Conservation (phyloP, 2,888 invertebrate species). For the Microctonus hyperodae region DNA sequence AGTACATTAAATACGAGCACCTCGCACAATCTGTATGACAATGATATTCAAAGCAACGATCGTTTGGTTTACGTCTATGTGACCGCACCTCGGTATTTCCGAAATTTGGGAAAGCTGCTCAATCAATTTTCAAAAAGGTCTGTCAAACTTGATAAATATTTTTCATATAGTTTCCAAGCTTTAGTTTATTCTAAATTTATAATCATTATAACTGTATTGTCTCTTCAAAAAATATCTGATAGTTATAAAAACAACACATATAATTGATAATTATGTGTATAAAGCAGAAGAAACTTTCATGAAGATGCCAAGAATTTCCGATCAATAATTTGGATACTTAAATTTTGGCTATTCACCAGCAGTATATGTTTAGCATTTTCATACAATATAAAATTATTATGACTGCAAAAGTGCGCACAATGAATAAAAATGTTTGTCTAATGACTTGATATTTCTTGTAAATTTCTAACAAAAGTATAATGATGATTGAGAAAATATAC, state of each 20-base stretch:
- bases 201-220: no score
- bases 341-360: conserved; percentile 36
- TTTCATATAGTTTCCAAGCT: no score
- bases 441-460: no score
- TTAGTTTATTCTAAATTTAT: no score
- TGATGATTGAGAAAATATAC: no score
- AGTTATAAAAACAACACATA: no score
- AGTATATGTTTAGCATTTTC: conserved; percentile 26
- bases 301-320: not conserved
- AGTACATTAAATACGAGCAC: conserved; percentile 50
- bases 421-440: no score
- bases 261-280: not conserved
- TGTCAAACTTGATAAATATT: conserved; percentile 32
- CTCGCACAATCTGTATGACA: conserved; percentile 47
- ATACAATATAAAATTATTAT: conserved; percentile 13
- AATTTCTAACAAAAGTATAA: no score
- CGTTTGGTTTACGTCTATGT: conserved; percentile 58
- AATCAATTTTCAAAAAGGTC: conserved; percentile 60
- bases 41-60: conserved; percentile 46
- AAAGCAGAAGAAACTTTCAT: not conserved
- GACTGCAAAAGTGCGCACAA: no score
- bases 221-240: no score
- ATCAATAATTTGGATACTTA: conserved; percentile 22
- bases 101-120: conserved; percentile 56
- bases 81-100: conserved; percentile 58